Evolutionary conservation across 2,113 vertebrate species (phyloP).

Genomic region (Melanotaenia duboulayi): DNA sequence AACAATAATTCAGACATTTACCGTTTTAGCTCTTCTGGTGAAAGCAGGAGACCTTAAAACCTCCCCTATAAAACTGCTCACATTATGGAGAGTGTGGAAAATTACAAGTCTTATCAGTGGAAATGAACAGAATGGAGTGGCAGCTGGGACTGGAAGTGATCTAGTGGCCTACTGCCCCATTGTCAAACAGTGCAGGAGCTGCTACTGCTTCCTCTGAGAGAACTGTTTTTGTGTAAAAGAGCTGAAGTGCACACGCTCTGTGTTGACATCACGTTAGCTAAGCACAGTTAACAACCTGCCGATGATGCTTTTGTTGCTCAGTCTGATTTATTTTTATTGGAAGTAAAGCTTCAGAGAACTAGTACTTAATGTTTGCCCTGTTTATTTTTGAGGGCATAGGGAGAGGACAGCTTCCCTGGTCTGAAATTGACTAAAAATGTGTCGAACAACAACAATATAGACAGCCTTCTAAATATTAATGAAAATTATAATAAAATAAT

Average conservation of each 20-base stretch:
- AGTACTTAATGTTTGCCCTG: conserved; percentile 12
- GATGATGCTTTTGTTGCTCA: conserved; percentile 32
- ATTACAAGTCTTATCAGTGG: conserved; percentile 44
- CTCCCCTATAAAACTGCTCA: neutral
- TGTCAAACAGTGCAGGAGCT: conserved; percentile 31
- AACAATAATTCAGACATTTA: neutral
- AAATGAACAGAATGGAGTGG: conserved; percentile 15
- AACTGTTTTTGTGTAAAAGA: neutral
- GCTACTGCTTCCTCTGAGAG: conserved; percentile 18
- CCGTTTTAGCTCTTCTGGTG: neutral
- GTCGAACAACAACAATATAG: conserved; percentile 5
- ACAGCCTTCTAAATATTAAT: conserved; percentile 40
- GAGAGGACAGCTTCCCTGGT: conserved; percentile 38
- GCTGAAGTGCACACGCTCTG: conserved; percentile 11
- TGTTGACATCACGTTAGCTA: conserved; percentile 48
- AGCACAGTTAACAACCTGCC: conserved; percentile 27
- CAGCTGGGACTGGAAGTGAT: conserved; percentile 55
- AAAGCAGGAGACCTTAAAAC: neutral
- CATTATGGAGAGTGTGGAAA: conserved; percentile 36
- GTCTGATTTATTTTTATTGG: conserved; percentile 48
- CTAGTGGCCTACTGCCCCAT: neutral
- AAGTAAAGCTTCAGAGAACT: conserved; percentile 33
- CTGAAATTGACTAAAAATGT: conserved; percentile 21
- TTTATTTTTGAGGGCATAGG: conserved; percentile 36
- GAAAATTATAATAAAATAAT: neutral